Base-by-base conservation (phyloP, 2,797 vertebrate species). In the Rhynchotus rufescens region DNA sequence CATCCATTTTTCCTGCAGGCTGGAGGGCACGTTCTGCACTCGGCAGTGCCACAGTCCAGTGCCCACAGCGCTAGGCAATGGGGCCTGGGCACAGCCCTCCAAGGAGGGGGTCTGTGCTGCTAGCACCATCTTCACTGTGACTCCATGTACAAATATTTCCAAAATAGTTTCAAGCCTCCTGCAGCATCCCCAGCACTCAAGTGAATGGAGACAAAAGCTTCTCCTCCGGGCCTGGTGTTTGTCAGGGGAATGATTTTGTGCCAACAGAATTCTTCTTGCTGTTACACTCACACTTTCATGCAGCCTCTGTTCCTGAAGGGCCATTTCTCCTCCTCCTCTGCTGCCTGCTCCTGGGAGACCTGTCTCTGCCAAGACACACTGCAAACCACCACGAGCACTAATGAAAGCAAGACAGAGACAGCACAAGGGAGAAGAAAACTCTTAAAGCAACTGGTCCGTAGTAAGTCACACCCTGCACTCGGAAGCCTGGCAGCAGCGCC, bases 261-360 rank as follows among this genome's bases (percentile, higher is more conserved):
- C 3, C 8, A 19, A 4, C 0, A 0, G 9, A 2, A 59, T 3
- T 7, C 26, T 26, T 15, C 30, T 74, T 38, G 23, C 32, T 54
- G 67, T 80, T 47, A 62, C 8, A 44, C 30, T 36, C 14, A 16
- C 4, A 3, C 1, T 80, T 83, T 54, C 45, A 59, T 23, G 22
- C 28, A 45, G 10, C 16, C 25, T 83, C 32, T 56, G 30, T 23
- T 32, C 25, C 42, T 5, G 22, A 34, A 64, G 44, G 32, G 32
- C 57, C 91, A 59, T 5, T 12, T 75, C 25, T 56, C 13, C 19
- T 12, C 26, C 26, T 40, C 73, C 44, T 3, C 17, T 73, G 51
- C 32, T 5, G 15, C 51, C 54, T 76, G 69, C 34, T 77, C 20
- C 51, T 60, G 9, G 59, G 66, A 42, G 15, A 10, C 2, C 10